Base-by-base conservation (phyloP, 2,888 invertebrate species). In the Pandemis heparana region DNA sequence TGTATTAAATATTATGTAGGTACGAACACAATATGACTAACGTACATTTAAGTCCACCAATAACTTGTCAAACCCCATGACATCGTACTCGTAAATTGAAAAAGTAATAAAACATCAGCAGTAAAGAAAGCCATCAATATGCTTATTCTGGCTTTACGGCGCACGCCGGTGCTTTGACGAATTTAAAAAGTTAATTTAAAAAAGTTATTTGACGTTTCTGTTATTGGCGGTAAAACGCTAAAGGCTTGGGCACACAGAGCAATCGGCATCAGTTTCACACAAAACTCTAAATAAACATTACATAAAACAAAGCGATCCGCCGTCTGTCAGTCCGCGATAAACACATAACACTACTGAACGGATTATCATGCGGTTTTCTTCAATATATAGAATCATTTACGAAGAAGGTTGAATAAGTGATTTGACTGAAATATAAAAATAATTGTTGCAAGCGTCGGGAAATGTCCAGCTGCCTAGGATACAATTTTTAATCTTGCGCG, bases 121-220 rank as follows among this genome's bases (percentile, higher is more conserved):
- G 87, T 89, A 91, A 79, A 89, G 85, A 89, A 88, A 88, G 89
- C 85, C 89, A 88, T 91, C 89, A 90, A 89, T 87, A 83, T 82
- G 78, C 83, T 85, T 85, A 87, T 87, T 85, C 86, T 83, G 83
- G 79, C 83, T 89, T 92, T 91, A 90, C 84, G 82, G 84, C 80
- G 84, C 80, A 75, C 76, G 76, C 79, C 82, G 83, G 82, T 83
- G 79, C 82, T 79, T 78, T 81, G 78, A 69, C 56, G 63, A 64
- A 64, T 69, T 73, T 64, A 73, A 67, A 68, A 72, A 72, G 72
- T 79, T 79, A 81, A 82, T 81, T 82, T 82, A 79, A 84, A 86
- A 85, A 83, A 80, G 79, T 84, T 81, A 83, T 83, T 83, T 83
- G 80, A 82, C 81, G 80, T 75, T 72, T 73, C 56, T 59, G 46